Evolutionary conservation across 2,888 invertebrate species (phyloP).

Genomic region (Xestia xanthographa): DNA sequence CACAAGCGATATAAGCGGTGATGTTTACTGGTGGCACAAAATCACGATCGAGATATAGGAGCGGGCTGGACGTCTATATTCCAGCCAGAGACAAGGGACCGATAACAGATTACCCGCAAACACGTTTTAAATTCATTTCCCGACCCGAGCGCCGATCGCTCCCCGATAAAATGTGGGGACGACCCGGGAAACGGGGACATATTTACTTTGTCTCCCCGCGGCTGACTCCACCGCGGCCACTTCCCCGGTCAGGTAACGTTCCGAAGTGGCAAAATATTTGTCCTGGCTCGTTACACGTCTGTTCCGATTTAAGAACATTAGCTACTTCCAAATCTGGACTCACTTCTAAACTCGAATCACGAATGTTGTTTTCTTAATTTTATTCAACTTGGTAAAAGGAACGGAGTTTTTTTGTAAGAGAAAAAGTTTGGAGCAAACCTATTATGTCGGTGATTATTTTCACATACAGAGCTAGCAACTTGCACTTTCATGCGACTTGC

Average conservation of each 20-base stretch:
- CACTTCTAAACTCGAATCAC: slow-evolving; percentile 70
- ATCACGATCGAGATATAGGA: slow-evolving; percentile 83
- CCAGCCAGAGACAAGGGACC: slow-evolving; percentile 89
- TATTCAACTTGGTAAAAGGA: slow-evolving; percentile 50
- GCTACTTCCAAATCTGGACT: slow-evolving; percentile 79
- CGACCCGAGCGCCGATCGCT: slow-evolving; percentile 90
- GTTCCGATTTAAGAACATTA: slow-evolving; percentile 87
- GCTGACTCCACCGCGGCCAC: slow-evolving; percentile 84
- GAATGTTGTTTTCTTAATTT: slow-evolving; percentile 64
- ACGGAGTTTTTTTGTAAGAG: slow-evolving; percentile 46
- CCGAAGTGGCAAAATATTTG: slow-evolving; percentile 90
- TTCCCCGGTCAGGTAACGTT: slow-evolving; percentile 89
- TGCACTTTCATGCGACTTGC: slow-evolving; percentile 14
- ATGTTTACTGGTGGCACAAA: slow-evolving; percentile 73
- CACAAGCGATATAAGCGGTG: slow-evolving; percentile 62
- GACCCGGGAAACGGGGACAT: slow-evolving; percentile 88
- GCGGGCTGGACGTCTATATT: slow-evolving; percentile 88
- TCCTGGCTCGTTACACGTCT: slow-evolving; percentile 86
- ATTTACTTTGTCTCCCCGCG: slow-evolving; percentile 90
- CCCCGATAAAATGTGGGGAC: slow-evolving; percentile 90
- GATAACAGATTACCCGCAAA: slow-evolving; percentile 91
- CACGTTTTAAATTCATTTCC: slow-evolving; percentile 91
- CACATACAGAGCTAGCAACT: slow-evolving; percentile 38
- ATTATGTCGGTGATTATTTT: slow-evolving; percentile 48
- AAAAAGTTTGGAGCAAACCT: slow-evolving; percentile 58